Base-by-base conservation (phyloP, 2,888 invertebrate species). In the Odontocerum albicorne region DNA sequence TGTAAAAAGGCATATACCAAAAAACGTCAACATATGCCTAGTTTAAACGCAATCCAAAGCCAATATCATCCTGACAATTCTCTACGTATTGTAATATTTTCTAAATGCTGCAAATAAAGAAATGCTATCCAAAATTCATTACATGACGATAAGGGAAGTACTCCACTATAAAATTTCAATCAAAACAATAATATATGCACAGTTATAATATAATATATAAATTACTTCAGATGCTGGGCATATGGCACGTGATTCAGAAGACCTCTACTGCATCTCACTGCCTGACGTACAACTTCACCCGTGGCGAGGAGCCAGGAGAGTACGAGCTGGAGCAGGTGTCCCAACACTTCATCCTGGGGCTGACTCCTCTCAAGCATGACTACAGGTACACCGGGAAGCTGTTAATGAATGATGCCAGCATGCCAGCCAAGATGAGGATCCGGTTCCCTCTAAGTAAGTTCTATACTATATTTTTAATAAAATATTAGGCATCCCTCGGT, bases 191-290 rank as follows among this genome's bases (percentile, higher is more conserved):
- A n/a, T n/a, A n/a, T n/a, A n/a, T n/a, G n/a, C n/a, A n/a, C n/a
- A n/a, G n/a, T n/a, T n/a, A n/a, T n/a, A n/a, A n/a, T n/a, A n/a
- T n/a, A n/a, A n/a, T n/a, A n/a, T n/a, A n/a, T n/a, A n/a, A n/a
- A n/a, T n/a, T n/a, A n/a, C 66, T 73, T 43, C 71, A 91, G 90
- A 80, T 91, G 71, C 71, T 90, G 54, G 91, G 91, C 0, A 71
- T 86, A 12, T 92, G 91, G 91, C 88, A 87, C 70, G 90, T 87
- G 10, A 82, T 91, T 32, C 87, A 90, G 71, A 91, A 91, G 72
- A 90, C 90, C 1, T 86, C 88, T 4, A 91, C 90, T 0, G 88
- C 86, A 0, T 90, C 90, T 50, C 81, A 83, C 64, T 92, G 91
- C 70, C 81, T 91, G 65, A 84, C 84, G 1, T 90, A 91, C 71